Evolutionary conservation across 2,888 invertebrate genomes (phyloP).

Genomic region (Thysanoteuthis rhombus): DNA sequence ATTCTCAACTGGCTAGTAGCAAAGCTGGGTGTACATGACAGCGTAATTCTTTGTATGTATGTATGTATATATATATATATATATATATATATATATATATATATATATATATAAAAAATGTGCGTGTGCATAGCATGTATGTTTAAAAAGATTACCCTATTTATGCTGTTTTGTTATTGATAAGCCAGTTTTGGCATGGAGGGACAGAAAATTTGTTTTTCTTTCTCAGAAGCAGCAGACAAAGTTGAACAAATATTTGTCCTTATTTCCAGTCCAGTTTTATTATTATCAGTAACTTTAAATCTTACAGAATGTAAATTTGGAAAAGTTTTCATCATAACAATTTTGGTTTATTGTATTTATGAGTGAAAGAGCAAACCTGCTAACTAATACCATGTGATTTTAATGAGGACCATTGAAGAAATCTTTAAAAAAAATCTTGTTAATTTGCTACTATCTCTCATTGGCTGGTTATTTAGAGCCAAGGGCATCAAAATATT

Average conservation of each 20-base stretch:
- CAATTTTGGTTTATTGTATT: background rate
- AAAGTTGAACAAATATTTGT: background rate
- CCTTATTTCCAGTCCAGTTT: background rate
- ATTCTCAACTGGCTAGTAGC: background rate
- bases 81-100: background rate
- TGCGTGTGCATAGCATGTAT: background rate
- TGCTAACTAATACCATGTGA: too few relatives aligned
- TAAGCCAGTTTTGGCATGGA: background rate
- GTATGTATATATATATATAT: background rate
- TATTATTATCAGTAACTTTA: background rate
- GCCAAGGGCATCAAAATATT: background rate
- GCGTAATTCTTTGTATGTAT: background rate
- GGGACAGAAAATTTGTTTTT: background rate
- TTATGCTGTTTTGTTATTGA: background rate
- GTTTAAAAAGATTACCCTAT: background rate
- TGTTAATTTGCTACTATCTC: background rate
- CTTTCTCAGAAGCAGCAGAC: background rate
- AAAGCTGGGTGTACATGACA: background rate
- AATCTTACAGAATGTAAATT: background rate
- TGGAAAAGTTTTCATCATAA: background rate
- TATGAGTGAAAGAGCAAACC: too few relatives aligned
- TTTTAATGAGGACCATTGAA: too few relatives aligned
- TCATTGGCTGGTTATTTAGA: background rate
- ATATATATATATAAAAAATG: background rate
- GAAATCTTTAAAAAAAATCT: background rate